These are phyloP conservation scores for Pheosia gnoma DNA, from an alignment of 2,888 invertebrate species.

Conservation along the genomic window DNA sequence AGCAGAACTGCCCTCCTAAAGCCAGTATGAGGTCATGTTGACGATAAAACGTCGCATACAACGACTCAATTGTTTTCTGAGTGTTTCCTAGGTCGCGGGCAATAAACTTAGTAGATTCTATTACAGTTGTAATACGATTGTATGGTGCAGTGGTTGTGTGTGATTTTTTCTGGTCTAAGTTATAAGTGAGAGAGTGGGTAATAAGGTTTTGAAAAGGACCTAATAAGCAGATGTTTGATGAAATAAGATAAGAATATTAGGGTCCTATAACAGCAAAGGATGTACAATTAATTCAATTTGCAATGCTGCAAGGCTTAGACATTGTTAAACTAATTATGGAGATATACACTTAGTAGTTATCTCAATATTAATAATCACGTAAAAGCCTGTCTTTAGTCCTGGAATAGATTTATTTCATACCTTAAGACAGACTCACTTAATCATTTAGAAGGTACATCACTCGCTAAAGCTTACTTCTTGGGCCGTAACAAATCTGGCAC, in stretches of 20 bases:
- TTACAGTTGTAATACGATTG: conserved; percentile 41
- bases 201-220: too few relatives aligned
- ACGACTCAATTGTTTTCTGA: conserved; percentile 46
- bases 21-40: conserved; percentile 19
- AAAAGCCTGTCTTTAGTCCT: too few relatives aligned
- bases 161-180: conserved; percentile 21
- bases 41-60: conserved; percentile 45
- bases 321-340: too few relatives aligned
- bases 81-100: conserved; percentile 39
- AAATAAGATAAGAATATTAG: too few relatives aligned
- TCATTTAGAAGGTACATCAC: neutral
- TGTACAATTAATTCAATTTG: too few relatives aligned
- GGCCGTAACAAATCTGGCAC: conserved; percentile 23
- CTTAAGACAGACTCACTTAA: neutral
- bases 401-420: too few relatives aligned
- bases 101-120: conserved; percentile 52
- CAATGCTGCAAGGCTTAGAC: too few relatives aligned
- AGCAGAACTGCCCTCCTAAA: neutral
- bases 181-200: neutral
- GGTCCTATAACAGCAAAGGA: too few relatives aligned
- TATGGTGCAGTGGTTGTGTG: conserved; percentile 20
- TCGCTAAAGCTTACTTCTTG: conserved; percentile 2
- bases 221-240: too few relatives aligned
- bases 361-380: too few relatives aligned
- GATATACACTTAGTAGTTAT: too few relatives aligned